phyloP scores from a whole-genome alignment of 2,888 invertebrate species.

The Leptothorax acervorum region DNA sequence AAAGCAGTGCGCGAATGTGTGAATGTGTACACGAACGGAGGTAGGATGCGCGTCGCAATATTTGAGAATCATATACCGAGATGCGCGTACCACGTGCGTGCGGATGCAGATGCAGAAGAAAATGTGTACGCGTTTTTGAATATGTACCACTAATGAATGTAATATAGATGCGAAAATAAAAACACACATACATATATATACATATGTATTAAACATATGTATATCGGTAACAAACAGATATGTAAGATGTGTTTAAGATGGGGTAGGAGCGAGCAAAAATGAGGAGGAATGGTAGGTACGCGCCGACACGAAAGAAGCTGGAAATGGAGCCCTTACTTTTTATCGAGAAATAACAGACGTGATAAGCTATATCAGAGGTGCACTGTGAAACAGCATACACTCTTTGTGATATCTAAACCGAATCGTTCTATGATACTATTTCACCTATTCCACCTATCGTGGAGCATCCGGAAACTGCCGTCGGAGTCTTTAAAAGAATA shows the following conservation, averaged over 20 bases:
- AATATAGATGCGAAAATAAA: background rate
- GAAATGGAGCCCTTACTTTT: slow-evolving; percentile 84
- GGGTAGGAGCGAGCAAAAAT: background rate
- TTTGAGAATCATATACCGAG: slow-evolving; percentile 28
- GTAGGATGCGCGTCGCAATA: background rate
- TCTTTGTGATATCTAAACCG: slow-evolving; percentile 68
- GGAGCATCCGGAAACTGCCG: background rate
- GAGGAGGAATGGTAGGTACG: background rate
- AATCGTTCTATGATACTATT: slow-evolving; percentile 56
- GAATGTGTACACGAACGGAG: slow-evolving; percentile 22
- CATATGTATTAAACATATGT: background rate
- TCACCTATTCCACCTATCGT: background rate
- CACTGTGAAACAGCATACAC: slow-evolving; percentile 76
- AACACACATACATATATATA: background rate
- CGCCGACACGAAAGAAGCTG: slow-evolving; percentile 79
- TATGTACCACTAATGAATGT: slow-evolving; percentile 4
- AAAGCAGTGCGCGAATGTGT: slow-evolving; percentile 41
- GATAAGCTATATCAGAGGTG: slow-evolving; percentile 83
- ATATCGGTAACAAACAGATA: background rate
- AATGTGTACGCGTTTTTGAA: background rate
- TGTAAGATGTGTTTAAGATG: background rate
- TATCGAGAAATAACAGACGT: slow-evolving; percentile 83
- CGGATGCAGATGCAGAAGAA: background rate
- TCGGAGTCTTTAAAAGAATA: background rate
- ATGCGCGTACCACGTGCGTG: slow-evolving; percentile 1